Base-by-base conservation (phyloP, 2,113 vertebrate species). In the Parotia lawesii region DNA sequence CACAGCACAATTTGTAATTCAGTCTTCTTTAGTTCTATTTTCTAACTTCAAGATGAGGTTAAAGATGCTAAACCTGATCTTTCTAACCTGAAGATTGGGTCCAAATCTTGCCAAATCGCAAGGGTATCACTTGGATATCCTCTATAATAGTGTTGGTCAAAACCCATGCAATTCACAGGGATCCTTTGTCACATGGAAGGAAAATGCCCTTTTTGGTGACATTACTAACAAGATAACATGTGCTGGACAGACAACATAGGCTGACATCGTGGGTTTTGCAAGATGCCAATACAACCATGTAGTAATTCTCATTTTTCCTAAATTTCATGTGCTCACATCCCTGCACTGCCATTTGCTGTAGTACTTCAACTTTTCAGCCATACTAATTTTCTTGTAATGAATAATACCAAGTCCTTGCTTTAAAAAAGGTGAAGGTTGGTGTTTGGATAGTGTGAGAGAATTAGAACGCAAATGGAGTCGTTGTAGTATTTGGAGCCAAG, bases 211-310 rank as follows among this genome's bases (percentile, higher is more conserved):
- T 73, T 84, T 66, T 67, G 31, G 20, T 71, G 38, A 28, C 11
- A 18, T 67, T 74, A 25, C 53, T 84, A n/a, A 20, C 10, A 57
- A 56, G 37, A 56, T 24, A 58, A 7, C 5, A 5, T n/a, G 13
- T 51, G 40, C 57, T 60, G 35, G 57, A 50, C 40, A 80, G 45
- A 47, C 27, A 28, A 61, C 8, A 18, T 6, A 45, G 24, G 24
- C 17, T 0, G 1, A 12, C 14, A 28, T 33, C 0, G 1, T 50
- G 33, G 4, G 5, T 61, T 85, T 71, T 83, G 51, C 27, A 58
- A 77, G 5, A 5, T 71, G 53, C 19, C n/a, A 67, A 16, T 69
- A 71, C 20, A 67, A 2, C 5, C 5, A 5, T 29, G 21, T 24
- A 60, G 7, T 60, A 75, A 58, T 71, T 56, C 18, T 75, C 1